Percentiles rank a stretch among this genome's conserved stretches.
phyloP scores from a whole-genome alignment of 1,140 invertebrate genomes.

The Pseudachorutes palmiensis region DNA sequence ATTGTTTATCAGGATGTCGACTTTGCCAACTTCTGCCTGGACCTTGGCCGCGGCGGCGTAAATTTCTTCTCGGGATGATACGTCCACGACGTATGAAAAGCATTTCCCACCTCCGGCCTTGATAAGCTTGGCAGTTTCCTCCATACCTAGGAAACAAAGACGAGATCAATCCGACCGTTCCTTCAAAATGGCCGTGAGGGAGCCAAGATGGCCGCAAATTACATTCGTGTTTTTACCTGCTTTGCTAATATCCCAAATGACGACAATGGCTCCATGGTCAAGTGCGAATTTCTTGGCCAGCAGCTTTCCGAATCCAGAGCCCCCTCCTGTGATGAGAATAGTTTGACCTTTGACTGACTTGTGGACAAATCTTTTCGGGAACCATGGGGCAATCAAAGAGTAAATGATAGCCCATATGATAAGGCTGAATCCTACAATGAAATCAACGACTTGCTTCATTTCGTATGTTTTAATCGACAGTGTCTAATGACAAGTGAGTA shows the following conservation, averaged over 20 bases:
- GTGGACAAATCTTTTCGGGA: conserved; percentile 46
- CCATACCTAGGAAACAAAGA: conserved; percentile 51
- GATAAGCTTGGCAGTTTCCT: conserved; percentile 62
- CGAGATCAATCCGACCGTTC: background rate
- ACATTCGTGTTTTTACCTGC: conserved; percentile 48
- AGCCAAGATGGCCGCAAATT: no score
- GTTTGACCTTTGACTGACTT: conserved; percentile 64
- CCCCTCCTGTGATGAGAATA: conserved; percentile 79
- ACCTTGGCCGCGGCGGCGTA: conserved; percentile 74
- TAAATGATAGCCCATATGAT: conserved; percentile 34
- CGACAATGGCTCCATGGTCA: conserved; percentile 66
- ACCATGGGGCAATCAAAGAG: conserved; percentile 43
- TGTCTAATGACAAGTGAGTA: background rate
- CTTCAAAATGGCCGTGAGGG: no score
- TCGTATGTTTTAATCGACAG: background rate
- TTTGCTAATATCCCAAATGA: conserved; percentile 87
- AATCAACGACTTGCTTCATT: conserved; percentile 18
- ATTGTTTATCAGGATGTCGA: conserved; percentile 88
- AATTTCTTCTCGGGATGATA: conserved; percentile 67
- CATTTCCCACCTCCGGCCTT: conserved; percentile 57
- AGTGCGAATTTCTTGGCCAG: conserved; percentile 65
- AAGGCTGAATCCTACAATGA: conserved; percentile 18
- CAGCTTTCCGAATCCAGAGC: conserved; percentile 77
- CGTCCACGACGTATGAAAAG: conserved; percentile 66
- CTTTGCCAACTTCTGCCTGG: conserved; percentile 71